These are phyloP conservation scores for Lycaon pictus DNA, from an alignment of 2,113 vertebrate genomes.

Conservation along the genomic window DNA sequence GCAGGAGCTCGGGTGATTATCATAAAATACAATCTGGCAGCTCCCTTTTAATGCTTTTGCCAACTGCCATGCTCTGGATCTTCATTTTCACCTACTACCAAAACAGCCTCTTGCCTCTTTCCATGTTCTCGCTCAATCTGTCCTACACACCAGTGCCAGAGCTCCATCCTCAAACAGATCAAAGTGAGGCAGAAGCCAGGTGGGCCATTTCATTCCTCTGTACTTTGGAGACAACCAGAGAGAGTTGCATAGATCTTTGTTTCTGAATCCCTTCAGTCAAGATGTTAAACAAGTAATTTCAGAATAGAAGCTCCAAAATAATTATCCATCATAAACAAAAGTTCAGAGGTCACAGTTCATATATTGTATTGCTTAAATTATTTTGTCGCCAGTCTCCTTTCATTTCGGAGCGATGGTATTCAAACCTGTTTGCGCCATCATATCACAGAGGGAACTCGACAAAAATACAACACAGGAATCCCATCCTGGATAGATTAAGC, in stretches of 20 bases:
- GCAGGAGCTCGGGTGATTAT: neutral
- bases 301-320: neutral
- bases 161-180: neutral
- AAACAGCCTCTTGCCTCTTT: neutral
- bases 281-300: neutral
- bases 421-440: neutral
- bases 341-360: neutral
- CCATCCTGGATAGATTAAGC: neutral
- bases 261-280: neutral
- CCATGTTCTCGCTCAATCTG: neutral
- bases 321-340: neutral
- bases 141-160: neutral
- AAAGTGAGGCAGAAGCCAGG: neutral
- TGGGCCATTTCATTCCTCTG: neutral
- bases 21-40: neutral
- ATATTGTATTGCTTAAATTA: neutral
- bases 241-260: neutral
- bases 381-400: neutral
- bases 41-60: neutral
- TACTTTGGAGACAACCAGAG: neutral
- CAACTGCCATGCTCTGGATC: neutral
- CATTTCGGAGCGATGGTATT: neutral
- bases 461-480: neutral
- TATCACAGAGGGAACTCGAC: neutral
- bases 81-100: neutral